A percentile compares a stretch with the other conserved stretches of the same genome.
These are phyloP conservation scores for Galleria mellonella DNA, from an alignment of 1,140 invertebrate species.

Conservation along the genomic window DNA sequence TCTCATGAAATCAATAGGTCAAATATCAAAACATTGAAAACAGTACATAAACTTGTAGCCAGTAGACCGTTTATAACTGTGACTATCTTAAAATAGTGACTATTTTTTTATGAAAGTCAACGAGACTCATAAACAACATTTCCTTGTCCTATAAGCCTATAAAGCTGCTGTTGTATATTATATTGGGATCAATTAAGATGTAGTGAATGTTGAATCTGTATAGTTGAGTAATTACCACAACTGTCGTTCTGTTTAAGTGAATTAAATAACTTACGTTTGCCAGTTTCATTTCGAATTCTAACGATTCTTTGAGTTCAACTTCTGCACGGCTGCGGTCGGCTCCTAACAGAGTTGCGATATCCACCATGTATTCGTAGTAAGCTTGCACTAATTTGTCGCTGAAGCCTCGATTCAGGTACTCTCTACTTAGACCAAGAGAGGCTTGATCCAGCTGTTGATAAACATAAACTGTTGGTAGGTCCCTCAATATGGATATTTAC, in stretches of 20 bases:
- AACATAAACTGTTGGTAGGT: slow-evolving; percentile 8
- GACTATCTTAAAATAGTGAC: no score
- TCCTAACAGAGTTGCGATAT: slow-evolving; percentile 91
- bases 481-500: slow-evolving; percentile 1
- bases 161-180: slow-evolving; percentile 22
- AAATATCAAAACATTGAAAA: not conserved
- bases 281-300: slow-evolving; percentile 93
- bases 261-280: slow-evolving; percentile 85
- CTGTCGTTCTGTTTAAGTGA: no score
- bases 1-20: slow-evolving; percentile 14
- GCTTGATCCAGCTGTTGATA: slow-evolving; percentile 90
- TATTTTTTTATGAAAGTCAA: no score
- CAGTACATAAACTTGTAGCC: no score
- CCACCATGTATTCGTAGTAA: slow-evolving; percentile 90
- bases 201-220: no score
- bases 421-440: slow-evolving; percentile 88
- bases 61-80: no score
- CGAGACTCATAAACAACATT: slow-evolving; percentile 20
- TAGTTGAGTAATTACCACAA: no score
- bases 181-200: no score
- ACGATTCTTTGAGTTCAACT: slow-evolving; percentile 85
- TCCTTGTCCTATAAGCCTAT: slow-evolving; percentile 21
- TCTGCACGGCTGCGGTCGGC: slow-evolving; percentile 82
- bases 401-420: slow-evolving; percentile 91
- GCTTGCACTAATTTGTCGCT: slow-evolving; percentile 85